Base-by-base conservation (phyloP, 35 echinoderm and acorn worm species). In the Eucidaris tribuloides region DNA sequence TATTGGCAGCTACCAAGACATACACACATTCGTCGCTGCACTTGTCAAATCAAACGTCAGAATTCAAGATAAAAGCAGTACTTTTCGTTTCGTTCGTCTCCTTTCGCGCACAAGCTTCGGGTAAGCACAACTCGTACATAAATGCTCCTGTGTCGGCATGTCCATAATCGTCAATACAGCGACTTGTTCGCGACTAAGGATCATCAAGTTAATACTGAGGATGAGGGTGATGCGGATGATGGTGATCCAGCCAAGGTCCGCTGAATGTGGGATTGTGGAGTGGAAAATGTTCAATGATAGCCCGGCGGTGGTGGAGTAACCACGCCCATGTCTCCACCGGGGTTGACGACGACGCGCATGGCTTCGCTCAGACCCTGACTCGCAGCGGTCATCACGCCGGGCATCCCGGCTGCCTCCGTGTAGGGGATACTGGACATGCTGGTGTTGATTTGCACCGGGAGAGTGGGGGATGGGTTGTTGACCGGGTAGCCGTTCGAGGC, bases 301-400 rank as follows among this genome's bases (percentile, higher is more conserved):
- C 68, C 37, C 1, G 68, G 68, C 11, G 68, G 68, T 0, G 65
- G 65, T 4, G 68, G 68, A 5, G 68, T 74, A n/a, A 74, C 41
- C 15, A 74, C 68, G 41, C 68, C 68, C 78, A 89, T 89, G 20
- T 88, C 81, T n/a, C 80, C 79, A 2, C 81, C 91, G 5, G 91
- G 79, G 42, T 72, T 78, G 34, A 94, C 92, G 46, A 94, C 84
- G 17, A 77, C 92, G 28, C 92, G 65, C 92, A 94, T 94, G 2
- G 92, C 92, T 32, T 94, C 92, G 17, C 92, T 82, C 13, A 94
- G 65, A 19, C 92, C 92, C 15, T 94, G 87, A 48, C 86, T 94
- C 27, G 86, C 92, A 4, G 86, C 71, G 57, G 66, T 84, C 20
- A 94, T 70, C 25, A 94, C 49, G 14, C 92, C 86, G 6, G 92